A percentile compares a stretch with the other conserved stretches of the same genome.
phyloP scores from a whole-genome alignment of 1,140 invertebrate species.

The Rhagoletis pomonella region DNA sequence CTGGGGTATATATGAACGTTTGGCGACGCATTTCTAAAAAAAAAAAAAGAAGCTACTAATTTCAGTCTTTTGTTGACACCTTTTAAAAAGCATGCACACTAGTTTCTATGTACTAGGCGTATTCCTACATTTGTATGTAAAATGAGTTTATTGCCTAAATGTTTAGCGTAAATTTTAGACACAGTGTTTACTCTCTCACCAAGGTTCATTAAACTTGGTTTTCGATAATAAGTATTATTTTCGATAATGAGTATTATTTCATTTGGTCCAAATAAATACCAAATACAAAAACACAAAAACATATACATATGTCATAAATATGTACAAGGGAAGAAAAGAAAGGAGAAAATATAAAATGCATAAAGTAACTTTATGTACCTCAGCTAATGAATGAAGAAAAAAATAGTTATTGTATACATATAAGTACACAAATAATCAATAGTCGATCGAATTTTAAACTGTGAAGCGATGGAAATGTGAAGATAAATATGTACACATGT shows the following conservation, averaged over 20 bases:
- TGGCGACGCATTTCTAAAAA: neutral
- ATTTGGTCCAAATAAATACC: neutral
- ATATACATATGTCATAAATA: neutral
- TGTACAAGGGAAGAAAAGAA: constrained; percentile 38
- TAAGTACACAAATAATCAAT: neutral
- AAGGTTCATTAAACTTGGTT: constrained; percentile 28
- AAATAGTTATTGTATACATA: neutral
- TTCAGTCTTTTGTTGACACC: neutral
- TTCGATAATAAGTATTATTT: neutral
- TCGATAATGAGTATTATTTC: neutral
- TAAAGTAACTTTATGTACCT: constrained; percentile 8
- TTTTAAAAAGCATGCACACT: constrained; percentile 27
- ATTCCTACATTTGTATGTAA: neutral
- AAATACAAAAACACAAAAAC: neutral
- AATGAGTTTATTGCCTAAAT: neutral
- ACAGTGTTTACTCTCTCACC: constrained; percentile 55
- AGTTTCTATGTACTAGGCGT: neutral
- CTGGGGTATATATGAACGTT: neutral
- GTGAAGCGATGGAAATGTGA: neutral
- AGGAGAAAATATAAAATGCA: constrained; percentile 10
- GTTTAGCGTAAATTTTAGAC: constrained; percentile 44
- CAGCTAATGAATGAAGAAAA: neutral
- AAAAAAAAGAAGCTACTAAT: neutral
- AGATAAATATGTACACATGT: neutral
- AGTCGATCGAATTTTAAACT: neutral